Evolutionary conservation across 2,888 invertebrate genomes (phyloP), one percentile per base, ranked within the genome.

Genomic region (Orthosia gracilis): DNA sequence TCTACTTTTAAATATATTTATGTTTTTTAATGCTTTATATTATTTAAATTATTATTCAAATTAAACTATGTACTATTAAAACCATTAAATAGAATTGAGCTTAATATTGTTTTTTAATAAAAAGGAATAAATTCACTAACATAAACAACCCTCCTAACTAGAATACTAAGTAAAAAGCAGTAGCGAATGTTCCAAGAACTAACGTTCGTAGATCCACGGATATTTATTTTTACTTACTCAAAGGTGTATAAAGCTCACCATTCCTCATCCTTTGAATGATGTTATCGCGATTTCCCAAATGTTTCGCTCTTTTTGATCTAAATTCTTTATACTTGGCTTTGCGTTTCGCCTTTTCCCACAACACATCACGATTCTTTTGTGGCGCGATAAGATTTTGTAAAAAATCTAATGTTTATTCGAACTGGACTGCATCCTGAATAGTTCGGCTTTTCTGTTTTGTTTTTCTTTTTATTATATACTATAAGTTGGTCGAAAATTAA

Each of bases 231-330:
- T 91, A 90, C 92, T 90, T 90, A 91, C 91, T 94, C 93, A 94
- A 94, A 95, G 92, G 92, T 93, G 91, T 93, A 94, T 92, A 94
- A 93, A 94, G 91, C 94, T 92, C 90, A 91, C 92, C 91, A 93
- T 93, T 93, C 92, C 91, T 93, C 93, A 94, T 94, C 93, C 93
- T 95, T 95, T 95, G 94, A 95, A 94, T 93, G 94, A 93, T 94
- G 93, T 94, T 94, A 94, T 95, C 94, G 92, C 92, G 91, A 94
- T 94, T 94, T 94, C 91, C 92, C 92, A 92, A 95, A 95, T 94
- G 92, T 94, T 95, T 92, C 93, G 92, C 92, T 94, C 94, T 94
- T 95, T 94, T 94, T 93, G 94, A 95, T 95, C 93, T 93, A 93
- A 94, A 94, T 93, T 94, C 93, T 92, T 93, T 94, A 93, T 93